These are phyloP conservation scores for Scytalopus superciliaris DNA, from an alignment of 2,113 vertebrate genomes.

Conservation along the genomic window DNA sequence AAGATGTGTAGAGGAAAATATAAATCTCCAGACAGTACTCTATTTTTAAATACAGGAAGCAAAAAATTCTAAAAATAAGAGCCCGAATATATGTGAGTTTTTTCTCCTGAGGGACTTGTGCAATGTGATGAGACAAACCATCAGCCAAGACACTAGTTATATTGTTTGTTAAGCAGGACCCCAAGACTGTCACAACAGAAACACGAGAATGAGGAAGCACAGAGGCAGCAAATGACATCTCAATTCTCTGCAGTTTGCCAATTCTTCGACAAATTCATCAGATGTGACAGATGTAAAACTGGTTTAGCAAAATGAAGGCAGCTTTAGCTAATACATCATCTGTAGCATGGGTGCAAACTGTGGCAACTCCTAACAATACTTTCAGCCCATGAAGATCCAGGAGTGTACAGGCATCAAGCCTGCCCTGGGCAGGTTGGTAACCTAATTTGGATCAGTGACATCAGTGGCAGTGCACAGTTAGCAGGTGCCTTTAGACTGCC, in stretches of 20 bases:
- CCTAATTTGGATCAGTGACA: neutral
- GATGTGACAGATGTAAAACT: neutral
- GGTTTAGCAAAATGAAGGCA: neutral
- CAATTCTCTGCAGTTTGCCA: neutral
- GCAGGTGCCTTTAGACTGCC: neutral
- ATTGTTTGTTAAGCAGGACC: neutral
- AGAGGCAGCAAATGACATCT: neutral
- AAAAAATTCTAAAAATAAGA: neutral
- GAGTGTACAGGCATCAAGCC: neutral
- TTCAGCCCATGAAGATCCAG: neutral
- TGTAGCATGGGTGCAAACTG: fast-evolving
- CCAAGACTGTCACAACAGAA: neutral
- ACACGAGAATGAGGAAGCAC: neutral
- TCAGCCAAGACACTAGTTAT: neutral
- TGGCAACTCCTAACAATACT: neutral
- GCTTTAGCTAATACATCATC: neutral
- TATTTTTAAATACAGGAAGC: neutral
- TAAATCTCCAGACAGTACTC: neutral
- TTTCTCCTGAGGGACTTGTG: neutral
- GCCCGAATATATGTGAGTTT: neutral
- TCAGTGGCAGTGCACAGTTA: neutral
- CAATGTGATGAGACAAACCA: neutral
- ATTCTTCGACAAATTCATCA: neutral
- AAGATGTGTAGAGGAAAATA: neutral
- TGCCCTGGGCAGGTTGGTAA: neutral